A percentile compares a stretch with the other conserved stretches of the same genome.
Conservation (phyloP, 2,797 vertebrate species). For the Tenualosa ilisha region DNA sequence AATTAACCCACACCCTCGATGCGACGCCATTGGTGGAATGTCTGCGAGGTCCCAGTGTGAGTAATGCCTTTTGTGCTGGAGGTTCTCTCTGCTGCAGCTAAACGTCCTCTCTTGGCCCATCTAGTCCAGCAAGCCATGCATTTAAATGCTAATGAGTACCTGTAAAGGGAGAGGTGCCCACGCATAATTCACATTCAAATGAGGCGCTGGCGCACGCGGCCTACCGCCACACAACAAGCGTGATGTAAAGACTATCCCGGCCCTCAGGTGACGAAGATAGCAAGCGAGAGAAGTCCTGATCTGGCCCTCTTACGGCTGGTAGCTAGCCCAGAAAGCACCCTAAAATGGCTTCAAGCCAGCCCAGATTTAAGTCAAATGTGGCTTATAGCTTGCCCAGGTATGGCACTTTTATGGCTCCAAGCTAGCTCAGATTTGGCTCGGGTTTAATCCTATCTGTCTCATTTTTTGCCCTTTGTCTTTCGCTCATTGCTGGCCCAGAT, state of each 20-base stretch:
- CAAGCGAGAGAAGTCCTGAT: neutral
- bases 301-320: neutral
- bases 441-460: too few relatives aligned
- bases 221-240: neutral
- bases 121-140: conserved; percentile 42
- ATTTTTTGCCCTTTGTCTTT: too few relatives aligned
- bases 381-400: neutral
- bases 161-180: conserved; percentile 48
- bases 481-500: neutral
- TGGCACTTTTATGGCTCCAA: neutral
- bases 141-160: conserved; percentile 55
- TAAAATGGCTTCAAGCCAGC: too few relatives aligned
- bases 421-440: neutral
- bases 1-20: neutral
- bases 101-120: conserved; percentile 48
- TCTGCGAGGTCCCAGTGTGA: neutral
- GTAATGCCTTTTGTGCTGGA: conserved; percentile 19
- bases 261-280: neutral
- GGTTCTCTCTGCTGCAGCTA: conserved; percentile 25
- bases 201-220: conserved; percentile 18
- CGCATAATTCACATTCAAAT: conserved; percentile 52
- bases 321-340: too few relatives aligned
- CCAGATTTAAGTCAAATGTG: too few relatives aligned
- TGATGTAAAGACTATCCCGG: neutral
- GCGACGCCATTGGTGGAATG: neutral